Evolutionary conservation across 1,140 invertebrate species (phyloP).

Genomic region (Aricia agestis): DNA sequence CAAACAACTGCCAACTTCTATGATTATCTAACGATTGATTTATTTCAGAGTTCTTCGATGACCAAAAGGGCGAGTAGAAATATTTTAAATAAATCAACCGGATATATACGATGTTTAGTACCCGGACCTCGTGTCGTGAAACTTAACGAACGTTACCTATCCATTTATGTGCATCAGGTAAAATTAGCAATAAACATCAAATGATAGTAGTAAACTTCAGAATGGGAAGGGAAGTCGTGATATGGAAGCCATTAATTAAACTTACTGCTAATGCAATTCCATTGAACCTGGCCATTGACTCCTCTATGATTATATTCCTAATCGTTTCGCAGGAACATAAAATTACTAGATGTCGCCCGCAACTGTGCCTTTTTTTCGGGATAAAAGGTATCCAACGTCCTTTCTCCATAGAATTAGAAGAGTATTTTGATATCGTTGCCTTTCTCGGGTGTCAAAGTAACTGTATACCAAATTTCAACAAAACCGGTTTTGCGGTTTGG

Average conservation of each 20-base stretch:
- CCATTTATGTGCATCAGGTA: not conserved
- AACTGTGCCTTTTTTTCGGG: too few species aligned
- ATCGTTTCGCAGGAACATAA: not conserved
- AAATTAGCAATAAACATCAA: not conserved
- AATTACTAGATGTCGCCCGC: not conserved
- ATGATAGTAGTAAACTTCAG: constrained; percentile 3
- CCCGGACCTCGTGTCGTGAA: not conserved
- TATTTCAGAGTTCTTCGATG: too few species aligned
- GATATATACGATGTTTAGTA: not conserved
- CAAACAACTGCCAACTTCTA: too few species aligned
- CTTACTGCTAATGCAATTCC: not conserved
- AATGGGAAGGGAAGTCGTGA: not conserved
- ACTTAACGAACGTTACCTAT: not conserved
- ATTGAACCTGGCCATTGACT: not conserved
- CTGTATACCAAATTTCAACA: too few species aligned
- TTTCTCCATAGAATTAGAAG: too few species aligned
- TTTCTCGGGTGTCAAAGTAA: too few species aligned
- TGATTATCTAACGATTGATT: too few species aligned
- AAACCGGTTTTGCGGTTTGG: too few species aligned
- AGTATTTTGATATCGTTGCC: too few species aligned
- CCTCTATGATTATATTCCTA: not conserved
- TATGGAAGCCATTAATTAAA: constrained; percentile 1
- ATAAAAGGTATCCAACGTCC: too few species aligned
- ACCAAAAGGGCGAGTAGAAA: too few species aligned
- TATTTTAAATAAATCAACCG: not conserved